phyloP scores from a whole-genome alignment of 2,113 vertebrate species.

The Erpornis zantholeuca region DNA sequence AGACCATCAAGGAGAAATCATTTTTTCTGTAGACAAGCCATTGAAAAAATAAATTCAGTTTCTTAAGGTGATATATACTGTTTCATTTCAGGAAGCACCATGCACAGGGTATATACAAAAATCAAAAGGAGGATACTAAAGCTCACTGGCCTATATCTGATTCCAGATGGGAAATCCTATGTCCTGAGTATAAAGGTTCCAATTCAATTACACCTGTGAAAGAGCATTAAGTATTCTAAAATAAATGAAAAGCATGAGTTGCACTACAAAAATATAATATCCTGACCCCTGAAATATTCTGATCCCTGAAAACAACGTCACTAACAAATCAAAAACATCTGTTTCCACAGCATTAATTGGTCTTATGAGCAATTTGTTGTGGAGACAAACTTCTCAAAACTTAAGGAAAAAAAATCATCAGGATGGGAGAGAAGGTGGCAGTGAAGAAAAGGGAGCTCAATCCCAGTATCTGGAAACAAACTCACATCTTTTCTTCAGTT shows the following conservation, averaged over 20 bases:
- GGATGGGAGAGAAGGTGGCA: not conserved
- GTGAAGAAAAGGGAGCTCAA: not conserved
- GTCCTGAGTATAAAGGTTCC: not conserved
- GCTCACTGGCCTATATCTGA: not conserved
- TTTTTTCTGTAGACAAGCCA: not conserved
- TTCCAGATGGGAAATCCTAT: not conserved
- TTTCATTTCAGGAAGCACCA: not conserved
- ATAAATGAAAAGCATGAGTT: not conserved
- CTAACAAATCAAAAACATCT: constrained; percentile 54
- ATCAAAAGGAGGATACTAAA: not conserved
- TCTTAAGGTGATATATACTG: not conserved
- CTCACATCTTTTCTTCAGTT: not conserved
- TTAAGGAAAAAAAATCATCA: not conserved
- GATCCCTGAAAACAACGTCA: not conserved
- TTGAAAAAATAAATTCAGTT: not conserved
- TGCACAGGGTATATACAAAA: not conserved
- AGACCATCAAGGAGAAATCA: not conserved
- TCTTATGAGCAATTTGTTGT: constrained; percentile 10
- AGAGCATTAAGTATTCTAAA: not conserved
- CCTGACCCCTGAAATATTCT: not conserved
- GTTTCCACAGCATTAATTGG: constrained; percentile 24
- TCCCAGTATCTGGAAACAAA: not conserved
- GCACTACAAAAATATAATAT: not conserved
- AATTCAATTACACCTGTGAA: not conserved
- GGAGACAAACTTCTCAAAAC: not conserved